Base-by-base conservation (phyloP, 2,888 invertebrate genomes). In the Aporophyla nigra region DNA sequence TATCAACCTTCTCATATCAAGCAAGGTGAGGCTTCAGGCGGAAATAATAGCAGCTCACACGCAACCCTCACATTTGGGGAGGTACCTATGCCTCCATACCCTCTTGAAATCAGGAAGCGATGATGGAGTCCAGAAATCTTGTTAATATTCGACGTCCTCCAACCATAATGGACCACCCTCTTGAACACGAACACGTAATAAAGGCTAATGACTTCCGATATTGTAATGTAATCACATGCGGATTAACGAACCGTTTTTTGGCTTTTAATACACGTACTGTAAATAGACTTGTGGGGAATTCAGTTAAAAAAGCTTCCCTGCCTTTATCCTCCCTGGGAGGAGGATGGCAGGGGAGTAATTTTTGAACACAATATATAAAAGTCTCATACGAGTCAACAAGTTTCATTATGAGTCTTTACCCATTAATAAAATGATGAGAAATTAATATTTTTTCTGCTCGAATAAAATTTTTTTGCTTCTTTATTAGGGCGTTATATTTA, bases 21-120 rank as follows among this genome's bases (percentile, higher is more conserved):
- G 90, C 92, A 92, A 95, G 94, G 95, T 92, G 93, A 94, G 93
- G 91, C 90, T 89, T 86, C 78, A 86, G 86, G 85, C 90, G 93
- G 93, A 92, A 91, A 92, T 94, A 94, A 94, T 94, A 90, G 91
- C 90, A 84, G 82, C 90, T 85, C 86, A 92, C 95, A 94, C 94
- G 95, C 95, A 92, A 95, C 90, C 88, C 86, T 88, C 86, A 84
- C 93, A 92, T 94, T 94, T 92, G 71, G 77, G 77, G 67, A 87
- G 86, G 82, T 79, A 68, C 73, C 63, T 80, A n/a, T 79, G 76
- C 74, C 78, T 80, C 73, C 71, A 78, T 79, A 85, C 80, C 82
- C 79, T 82, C 83, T 80, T 76, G 75, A 66, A 86, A 91, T 87
- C 86, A 90, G 90, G 86, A 91, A 90, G 82, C 80, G 78, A 75